phyloP scores from a whole-genome alignment of 2,113 vertebrate genomes.

The Dipodomys ordii region DNA sequence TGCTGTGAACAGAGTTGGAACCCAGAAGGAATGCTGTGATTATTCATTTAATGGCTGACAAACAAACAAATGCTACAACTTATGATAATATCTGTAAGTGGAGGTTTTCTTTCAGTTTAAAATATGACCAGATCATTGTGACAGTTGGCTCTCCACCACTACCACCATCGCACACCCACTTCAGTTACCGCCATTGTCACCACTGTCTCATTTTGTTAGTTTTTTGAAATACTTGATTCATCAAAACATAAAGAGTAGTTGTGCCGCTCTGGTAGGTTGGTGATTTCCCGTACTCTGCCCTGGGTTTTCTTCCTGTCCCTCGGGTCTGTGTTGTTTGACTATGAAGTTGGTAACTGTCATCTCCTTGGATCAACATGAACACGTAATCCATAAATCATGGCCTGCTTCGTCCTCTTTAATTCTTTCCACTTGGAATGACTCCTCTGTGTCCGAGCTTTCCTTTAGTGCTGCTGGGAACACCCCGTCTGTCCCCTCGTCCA shows the following conservation, averaged over 20 bases:
- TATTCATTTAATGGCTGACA: not conserved
- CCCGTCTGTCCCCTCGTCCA: not conserved
- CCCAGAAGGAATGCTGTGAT: accelerated
- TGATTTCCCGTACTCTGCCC: not conserved
- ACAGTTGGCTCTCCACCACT: too few relatives aligned
- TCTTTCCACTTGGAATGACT: not conserved
- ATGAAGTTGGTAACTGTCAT: not conserved
- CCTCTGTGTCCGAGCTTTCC: not conserved
- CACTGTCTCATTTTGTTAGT: too few relatives aligned
- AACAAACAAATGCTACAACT: too few relatives aligned
- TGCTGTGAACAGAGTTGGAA: not conserved
- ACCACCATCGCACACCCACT: accelerated
- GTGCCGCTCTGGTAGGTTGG: accelerated
- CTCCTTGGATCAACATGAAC: not conserved
- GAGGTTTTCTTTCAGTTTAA: not conserved
- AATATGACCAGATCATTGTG: not conserved
- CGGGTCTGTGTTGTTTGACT: not conserved
- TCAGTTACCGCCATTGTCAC: not conserved
- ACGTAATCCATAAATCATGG: not conserved
- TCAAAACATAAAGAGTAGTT: not conserved
- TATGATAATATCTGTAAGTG: not conserved
- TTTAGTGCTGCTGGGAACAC: not conserved
- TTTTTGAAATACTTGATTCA: not conserved
- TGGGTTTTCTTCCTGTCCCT: not conserved
- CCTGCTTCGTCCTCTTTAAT: not conserved